Evolutionary conservation across 1,140 invertebrate genomes (phyloP), one percentile per base, ranked within the genome.

Genomic region (Proctacanthus coquilletti): DNA sequence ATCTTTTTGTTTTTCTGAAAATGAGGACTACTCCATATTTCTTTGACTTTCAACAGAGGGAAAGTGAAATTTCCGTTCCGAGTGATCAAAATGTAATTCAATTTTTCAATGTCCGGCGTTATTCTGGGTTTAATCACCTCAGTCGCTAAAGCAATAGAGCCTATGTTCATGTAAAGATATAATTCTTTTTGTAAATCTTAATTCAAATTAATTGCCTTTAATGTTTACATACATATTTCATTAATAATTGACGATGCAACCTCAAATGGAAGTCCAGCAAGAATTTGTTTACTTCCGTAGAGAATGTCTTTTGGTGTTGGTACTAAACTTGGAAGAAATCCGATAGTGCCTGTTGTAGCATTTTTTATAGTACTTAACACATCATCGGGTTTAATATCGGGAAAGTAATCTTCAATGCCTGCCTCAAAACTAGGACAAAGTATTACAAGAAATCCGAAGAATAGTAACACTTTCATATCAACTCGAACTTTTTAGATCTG

Each of bases 201-300:
- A n/a, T n/a, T n/a, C n/a, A n/a, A n/a, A n/a, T n/a, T n/a, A n/a
- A n/a, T n/a, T n/a, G n/a, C n/a, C n/a, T n/a, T n/a, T n/a, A n/a
- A n/a, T n/a, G n/a, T 15, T 23, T 18, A 51, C 56, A 51, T 32
- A 59, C 56, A 59, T 5, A 59, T 40, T 2, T 39, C 34, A 32
- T 49, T 54, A 11, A 59, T 45, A 1, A 50, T 40, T n/a, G 14
- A 37, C 19, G 52, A 53, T 5, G 48, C 47, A 29, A 50, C 44
- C 25, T 59, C 56, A 27, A 60, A 51, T 21, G 56, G 56, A 41
- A 52, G 50, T 11, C 56, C 56, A 36, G 46, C 52, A 10, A 60
- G 21, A 3, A 55, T 34, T 23, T 60, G 44, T 18, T 60, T 60
- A 25, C 50, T 49, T 5, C 42, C 23, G 9, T 56, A 46, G 21